Evolutionary conservation across 1,140 invertebrate genomes (phyloP).

Genomic region (Drosophila chauvacae): DNA sequence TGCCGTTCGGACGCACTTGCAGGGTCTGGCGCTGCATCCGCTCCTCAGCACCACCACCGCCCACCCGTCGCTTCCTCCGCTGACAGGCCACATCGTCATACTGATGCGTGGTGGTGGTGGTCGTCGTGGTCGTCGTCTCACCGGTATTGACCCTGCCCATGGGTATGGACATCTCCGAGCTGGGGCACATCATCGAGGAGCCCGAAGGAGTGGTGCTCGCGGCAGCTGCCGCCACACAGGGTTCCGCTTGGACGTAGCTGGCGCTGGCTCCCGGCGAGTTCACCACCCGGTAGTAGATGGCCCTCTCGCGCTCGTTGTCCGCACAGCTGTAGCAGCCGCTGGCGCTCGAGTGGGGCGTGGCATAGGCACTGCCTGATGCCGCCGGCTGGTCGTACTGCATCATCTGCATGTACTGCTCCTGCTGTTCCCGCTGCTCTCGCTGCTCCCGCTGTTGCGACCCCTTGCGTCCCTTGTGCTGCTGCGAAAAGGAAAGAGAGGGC

Average conservation of each 20-base stretch:
- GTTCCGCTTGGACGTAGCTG: conserved; percentile 32
- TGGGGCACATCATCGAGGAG: conserved; percentile 73
- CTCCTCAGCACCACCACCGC: not conserved
- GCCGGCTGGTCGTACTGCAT: conserved; percentile 39
- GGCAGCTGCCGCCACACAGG: not conserved
- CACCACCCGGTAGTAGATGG: conserved; percentile 29
- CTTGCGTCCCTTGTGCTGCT: not conserved
- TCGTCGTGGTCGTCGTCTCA: conserved; percentile 52
- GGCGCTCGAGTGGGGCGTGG: conserved; percentile 3
- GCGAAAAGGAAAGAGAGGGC: conserved; percentile 33
- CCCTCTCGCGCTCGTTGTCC: conserved; percentile 17
- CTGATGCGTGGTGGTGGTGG: conserved; percentile 69
- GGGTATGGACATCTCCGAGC: conserved; percentile 79
- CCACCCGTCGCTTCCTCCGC: not conserved
- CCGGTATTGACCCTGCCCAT: conserved; percentile 60
- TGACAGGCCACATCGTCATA: conserved; percentile 74
- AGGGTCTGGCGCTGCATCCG: conserved; percentile 21
- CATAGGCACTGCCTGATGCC: conserved; percentile 5
- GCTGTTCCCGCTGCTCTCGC: no score
- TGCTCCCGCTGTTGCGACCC: not conserved
- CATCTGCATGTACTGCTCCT: conserved; percentile 19
- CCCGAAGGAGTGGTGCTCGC: conserved; percentile 17
- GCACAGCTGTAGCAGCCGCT: conserved; percentile 28
- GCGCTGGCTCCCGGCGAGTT: conserved; percentile 13
- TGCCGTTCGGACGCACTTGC: conserved; percentile 51